phyloP scores from a whole-genome alignment of 2,888 invertebrate genomes.

The Sarcophaga rosellei region DNA sequence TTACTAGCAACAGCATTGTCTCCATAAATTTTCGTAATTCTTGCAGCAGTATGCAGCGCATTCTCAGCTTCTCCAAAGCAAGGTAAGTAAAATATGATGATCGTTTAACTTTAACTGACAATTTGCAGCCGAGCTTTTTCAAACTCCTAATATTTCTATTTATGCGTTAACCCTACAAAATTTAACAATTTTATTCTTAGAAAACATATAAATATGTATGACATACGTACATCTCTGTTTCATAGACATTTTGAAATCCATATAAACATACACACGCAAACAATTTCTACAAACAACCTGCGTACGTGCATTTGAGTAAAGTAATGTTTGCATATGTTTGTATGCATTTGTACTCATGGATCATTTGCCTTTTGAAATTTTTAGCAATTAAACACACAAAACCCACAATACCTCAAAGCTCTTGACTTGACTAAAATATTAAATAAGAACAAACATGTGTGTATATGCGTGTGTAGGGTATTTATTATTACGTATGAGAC shows the following conservation, averaged over 20 bases:
- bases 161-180: too few species aligned
- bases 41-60: too few species aligned
- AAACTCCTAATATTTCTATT: too few species aligned
- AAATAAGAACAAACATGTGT: not conserved
- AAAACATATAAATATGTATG: too few species aligned
- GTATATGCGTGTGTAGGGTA: not conserved
- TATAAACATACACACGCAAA: not conserved
- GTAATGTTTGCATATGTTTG: constrained; percentile 1
- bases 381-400: not conserved
- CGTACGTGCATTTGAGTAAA: not conserved
- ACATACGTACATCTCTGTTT: too few species aligned
- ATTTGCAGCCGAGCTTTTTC: too few species aligned
- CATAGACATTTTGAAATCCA: not conserved
- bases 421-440: not conserved
- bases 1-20: too few species aligned
- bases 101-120: too few species aligned
- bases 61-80: too few species aligned
- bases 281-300: not conserved
- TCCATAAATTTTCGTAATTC: too few species aligned
- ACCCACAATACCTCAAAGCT: not conserved
- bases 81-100: too few species aligned
- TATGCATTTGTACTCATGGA: not conserved
- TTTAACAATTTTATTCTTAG: too few species aligned
- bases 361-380: not conserved
- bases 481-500: constrained; percentile 20